Evolutionary conservation across 2,113 vertebrate genomes (phyloP).

Genomic region (Dipodomys stephensi): DNA sequence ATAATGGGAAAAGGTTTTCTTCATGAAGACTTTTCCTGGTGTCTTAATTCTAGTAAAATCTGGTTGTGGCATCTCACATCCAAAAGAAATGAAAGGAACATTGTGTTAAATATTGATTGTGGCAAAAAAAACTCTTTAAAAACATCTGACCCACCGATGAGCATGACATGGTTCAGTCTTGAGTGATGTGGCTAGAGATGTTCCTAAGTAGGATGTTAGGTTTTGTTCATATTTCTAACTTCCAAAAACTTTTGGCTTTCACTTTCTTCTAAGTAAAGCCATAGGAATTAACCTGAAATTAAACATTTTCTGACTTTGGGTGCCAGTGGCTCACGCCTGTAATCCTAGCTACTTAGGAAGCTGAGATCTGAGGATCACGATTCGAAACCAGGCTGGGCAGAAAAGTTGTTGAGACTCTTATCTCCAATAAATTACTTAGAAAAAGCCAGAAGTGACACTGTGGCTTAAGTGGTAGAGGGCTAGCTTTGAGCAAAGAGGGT

Average conservation of each 20-base stretch:
- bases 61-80: not conserved
- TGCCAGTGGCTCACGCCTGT: not conserved
- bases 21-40: not conserved
- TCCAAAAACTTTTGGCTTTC: not conserved
- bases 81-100: not conserved
- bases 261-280: slow-evolving; percentile 29
- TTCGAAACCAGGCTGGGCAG: too few species aligned
- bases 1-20: not conserved
- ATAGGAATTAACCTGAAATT: not conserved
- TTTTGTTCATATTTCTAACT: not conserved
- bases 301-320: not conserved
- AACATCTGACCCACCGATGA: not conserved
- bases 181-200: not conserved
- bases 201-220: not conserved
- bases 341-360: too few species aligned
- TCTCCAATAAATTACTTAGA: too few species aligned
- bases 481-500: too few species aligned
- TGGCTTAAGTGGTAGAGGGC: too few species aligned
- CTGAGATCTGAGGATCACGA: too few species aligned
- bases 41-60: not conserved
- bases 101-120: slow-evolving; percentile 35
- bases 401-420: too few species aligned
- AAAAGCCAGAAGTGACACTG: too few species aligned
- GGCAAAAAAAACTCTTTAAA: not conserved
- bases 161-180: not conserved